Percentiles rank a stretch among this genome's conserved stretches.
phyloP scores from a whole-genome alignment of 2,113 vertebrate genomes.

The Microtus ochrogaster region DNA sequence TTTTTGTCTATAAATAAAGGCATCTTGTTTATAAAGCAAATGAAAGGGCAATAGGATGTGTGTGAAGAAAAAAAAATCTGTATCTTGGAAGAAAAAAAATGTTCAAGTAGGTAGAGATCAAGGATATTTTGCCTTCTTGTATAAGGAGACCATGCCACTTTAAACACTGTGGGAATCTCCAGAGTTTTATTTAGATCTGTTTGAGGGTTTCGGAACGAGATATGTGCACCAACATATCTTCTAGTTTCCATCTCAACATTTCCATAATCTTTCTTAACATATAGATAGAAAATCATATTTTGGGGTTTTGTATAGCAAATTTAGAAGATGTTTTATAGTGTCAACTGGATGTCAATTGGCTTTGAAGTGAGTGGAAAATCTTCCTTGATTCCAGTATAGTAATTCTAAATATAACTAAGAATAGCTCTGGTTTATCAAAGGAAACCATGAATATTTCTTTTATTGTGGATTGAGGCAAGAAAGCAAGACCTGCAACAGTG shows the following conservation, averaged over 20 bases:
- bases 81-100: neutral
- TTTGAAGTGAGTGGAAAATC: neutral
- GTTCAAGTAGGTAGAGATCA: neutral
- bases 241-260: neutral
- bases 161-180: neutral
- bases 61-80: neutral
- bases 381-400: neutral
- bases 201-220: neutral
- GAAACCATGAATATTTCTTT: neutral
- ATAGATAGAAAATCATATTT: neutral
- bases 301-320: neutral
- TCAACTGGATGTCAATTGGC: neutral
- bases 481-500: neutral
- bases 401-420: neutral
- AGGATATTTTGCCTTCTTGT: neutral
- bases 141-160: neutral
- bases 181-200: neutral
- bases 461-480: neutral
- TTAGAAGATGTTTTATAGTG: neutral
- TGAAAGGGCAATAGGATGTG: neutral
- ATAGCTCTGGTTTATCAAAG: neutral
- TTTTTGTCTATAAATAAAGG: neutral
- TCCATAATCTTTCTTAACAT: neutral
- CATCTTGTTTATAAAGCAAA: neutral
- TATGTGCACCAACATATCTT: neutral